Conservation (phyloP, 2,797 vertebrate species). For the Leuciscus waleckii region DNA sequence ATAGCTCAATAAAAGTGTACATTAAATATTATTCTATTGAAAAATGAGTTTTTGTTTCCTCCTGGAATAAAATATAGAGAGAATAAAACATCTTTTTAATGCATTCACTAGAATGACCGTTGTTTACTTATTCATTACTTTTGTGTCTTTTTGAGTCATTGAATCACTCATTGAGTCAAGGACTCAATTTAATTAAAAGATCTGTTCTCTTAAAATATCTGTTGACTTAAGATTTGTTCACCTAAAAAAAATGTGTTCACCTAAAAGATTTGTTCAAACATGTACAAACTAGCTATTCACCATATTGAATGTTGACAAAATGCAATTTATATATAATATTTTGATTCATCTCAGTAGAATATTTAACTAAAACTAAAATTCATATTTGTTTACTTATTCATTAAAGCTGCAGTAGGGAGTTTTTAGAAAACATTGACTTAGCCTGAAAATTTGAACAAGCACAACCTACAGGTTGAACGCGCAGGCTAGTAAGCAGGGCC, state of each 20-base stretch:
- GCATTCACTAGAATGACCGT: background rate
- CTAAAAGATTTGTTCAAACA: background rate
- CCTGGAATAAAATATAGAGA: background rate
- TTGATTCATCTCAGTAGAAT: too few relatives aligned
- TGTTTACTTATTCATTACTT: background rate
- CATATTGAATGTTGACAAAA: background rate
- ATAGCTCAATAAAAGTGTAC: background rate
- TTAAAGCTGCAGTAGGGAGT: too few relatives aligned
- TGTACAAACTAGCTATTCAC: background rate
- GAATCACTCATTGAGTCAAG: too few relatives aligned
- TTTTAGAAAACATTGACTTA: too few relatives aligned
- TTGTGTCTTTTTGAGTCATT: background rate
- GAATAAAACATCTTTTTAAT: background rate
- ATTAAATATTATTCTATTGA: background rate
- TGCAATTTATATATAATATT: background rate
- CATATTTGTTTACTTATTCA: too few relatives aligned
- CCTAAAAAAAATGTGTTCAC: background rate
- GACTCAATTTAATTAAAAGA: too few relatives aligned
- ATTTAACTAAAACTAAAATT: too few relatives aligned
- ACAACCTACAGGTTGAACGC: too few relatives aligned
- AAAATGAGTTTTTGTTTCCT: background rate
- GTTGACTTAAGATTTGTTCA: background rate
- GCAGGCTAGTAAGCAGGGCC: too few relatives aligned
- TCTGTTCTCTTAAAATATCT: too few relatives aligned
- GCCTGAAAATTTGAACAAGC: too few relatives aligned